Conservation (phyloP, 2,113 vertebrate species). For the Ivindomyrus marchei region DNA sequence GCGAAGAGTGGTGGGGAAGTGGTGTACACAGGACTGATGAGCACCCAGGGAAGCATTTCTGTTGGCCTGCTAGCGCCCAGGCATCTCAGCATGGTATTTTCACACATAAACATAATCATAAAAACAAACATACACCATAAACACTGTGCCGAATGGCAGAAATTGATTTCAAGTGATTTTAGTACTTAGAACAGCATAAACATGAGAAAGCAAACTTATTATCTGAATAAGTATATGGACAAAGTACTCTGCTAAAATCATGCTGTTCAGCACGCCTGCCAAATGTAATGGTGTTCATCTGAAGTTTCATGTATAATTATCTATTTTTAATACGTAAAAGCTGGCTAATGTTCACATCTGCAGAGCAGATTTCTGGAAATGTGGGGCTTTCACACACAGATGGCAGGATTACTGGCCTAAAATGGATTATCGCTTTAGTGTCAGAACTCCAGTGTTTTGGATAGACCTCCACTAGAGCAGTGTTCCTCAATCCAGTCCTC, state of each 20-base stretch:
- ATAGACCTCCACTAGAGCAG: neutral
- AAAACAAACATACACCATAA: neutral
- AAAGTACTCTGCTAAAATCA: neutral
- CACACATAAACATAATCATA: slow-evolving; percentile 11
- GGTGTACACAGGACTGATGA: neutral
- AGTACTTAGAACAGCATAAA: neutral
- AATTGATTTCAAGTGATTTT: neutral
- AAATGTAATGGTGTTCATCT: neutral
- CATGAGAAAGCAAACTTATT: neutral
- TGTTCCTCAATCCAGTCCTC: neutral
- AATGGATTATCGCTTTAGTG: neutral
- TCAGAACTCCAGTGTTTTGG: neutral
- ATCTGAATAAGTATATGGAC: neutral
- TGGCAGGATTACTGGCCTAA: neutral
- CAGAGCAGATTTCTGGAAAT: neutral
- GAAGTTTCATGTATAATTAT: slow-evolving; percentile 4
- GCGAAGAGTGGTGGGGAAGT: neutral
- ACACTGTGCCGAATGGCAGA: neutral
- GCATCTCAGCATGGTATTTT: neutral
- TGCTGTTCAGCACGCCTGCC: neutral
- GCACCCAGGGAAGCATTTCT: neutral
- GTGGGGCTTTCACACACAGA: neutral
- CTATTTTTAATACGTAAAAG: neutral
- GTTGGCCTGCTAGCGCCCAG: neutral
- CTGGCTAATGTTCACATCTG: slow-evolving; percentile 5